Evolutionary conservation across 2,113 vertebrate species (phyloP), one percentile per base, ranked within the genome.

Genomic region (Chamaetylas fuelleborni): DNA sequence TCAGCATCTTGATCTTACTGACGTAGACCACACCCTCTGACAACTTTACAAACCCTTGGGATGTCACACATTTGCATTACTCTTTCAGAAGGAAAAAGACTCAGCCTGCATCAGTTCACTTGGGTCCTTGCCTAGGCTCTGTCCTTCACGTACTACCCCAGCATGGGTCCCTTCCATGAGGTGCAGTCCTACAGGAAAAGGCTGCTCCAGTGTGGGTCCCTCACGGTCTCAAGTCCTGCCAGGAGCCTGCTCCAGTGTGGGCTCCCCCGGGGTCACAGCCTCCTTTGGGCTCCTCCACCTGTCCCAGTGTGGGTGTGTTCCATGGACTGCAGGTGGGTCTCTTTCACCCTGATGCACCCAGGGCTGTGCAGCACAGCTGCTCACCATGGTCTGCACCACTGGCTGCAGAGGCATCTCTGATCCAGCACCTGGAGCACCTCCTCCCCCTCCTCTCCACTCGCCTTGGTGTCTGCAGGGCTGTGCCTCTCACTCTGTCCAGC

Each of bases 221-320:
- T 26, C 25, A 22, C 0, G 11, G 29, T 56, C 25, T 33, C 47
- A 77, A 7, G 14, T 54, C 20, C 47, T 48, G 8, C n/a, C 22
- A 28, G 20, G 8, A 60, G 15, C 7, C 15, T 57, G 19, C 51
- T 57, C 23, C 23, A 15, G 2, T 33, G n/a, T 54, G n/a, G 58
- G 6, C 40, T 56, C 9, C 19, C 9, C 8, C 19, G 31, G 29
- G 29, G 61, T 66, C 42, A 29, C 50, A 57, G 24, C 12, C 60
- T 65, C 42, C 42, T 48, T 57, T 31, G 51, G 25, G 31, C 25
- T 34, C 24, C 48, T 50, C 8, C 31, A 50, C 20, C 34, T 34
- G 18, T 25, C 43, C 17, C 6, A 51, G 24, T 0, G 0, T 2
- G 13, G 11, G 8, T 77, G 43, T 83, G 2, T 36, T 70, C 28